Evolutionary conservation across 1,140 invertebrate species (phyloP).

Genomic region (Bombus fervidus): DNA sequence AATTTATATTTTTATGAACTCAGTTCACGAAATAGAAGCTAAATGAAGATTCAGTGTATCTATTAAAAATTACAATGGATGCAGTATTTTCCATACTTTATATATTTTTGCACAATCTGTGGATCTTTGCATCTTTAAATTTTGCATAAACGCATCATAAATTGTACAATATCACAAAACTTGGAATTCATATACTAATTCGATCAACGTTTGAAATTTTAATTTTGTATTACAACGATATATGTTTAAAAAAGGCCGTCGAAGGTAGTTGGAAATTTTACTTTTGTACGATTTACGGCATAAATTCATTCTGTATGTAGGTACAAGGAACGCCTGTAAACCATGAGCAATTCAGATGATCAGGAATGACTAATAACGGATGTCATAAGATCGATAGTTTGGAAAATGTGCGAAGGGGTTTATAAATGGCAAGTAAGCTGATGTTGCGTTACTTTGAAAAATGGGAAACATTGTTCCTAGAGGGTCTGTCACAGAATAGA

Average conservation of each 20-base stretch:
- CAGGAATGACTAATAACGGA: background rate
- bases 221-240: background rate
- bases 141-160: too few species aligned
- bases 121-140: too few species aligned
- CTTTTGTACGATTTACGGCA: background rate
- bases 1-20: background rate
- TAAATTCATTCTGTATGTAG: background rate
- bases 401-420: slow-evolving; percentile 3
- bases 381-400: background rate
- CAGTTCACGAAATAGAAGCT: background rate
- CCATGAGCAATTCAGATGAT: background rate
- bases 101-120: background rate
- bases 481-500: background rate
- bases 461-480: background rate
- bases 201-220: background rate
- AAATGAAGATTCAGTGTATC: background rate
- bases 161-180: too few species aligned
- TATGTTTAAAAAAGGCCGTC: background rate
- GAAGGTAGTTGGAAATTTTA: background rate
- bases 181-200: background rate
- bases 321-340: background rate
- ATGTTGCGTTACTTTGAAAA: background rate
- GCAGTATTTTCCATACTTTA: background rate
- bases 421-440: background rate
- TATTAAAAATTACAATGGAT: background rate